Evolutionary conservation across 2,113 vertebrate species (phyloP), one percentile per base, ranked within the genome.

Genomic region (Origma solitaria): DNA sequence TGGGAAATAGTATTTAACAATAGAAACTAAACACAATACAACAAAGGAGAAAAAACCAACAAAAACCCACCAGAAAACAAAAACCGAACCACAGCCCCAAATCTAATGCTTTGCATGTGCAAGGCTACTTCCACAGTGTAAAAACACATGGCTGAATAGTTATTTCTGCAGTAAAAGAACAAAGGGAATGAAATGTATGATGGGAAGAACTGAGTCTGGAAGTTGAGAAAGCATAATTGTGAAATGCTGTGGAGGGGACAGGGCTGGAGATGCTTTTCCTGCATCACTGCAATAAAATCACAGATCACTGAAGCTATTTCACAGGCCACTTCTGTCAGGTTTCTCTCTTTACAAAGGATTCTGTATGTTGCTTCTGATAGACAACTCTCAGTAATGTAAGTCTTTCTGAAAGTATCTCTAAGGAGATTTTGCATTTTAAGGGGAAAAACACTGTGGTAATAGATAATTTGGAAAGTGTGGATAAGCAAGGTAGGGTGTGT

Each of bases 401-500:
- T 31, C 50, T 62, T 83, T 78, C 35, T 81, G 54, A 37, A 58
- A 50, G 31, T 57, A 5, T 42, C 14, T 86, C 45, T 50, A 0
- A 60, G 58, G 45, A 70, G 25, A 75, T 70, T 50, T 50, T 86
- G 38, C 20, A 49, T 11, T 44, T 10, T 10, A 66, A 38, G 3
- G 11, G 4, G 5, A 19, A 57, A 68, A 88, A 18, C 20, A 23
- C 22, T 22, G 9, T 77, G 31, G 9, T 76, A 30, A 27, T 6
- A 56, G 23, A 10, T 62, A 30, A 58, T 62, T 57, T 69, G 47
- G 53, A 61, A 65, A 73, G 23, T 20, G 40, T 16, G 45, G 50
- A 9, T 33, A 31, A 30, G 16, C 24, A n/a, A 7, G 27, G 20
- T 35, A 24, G 12, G 6, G 21, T 58, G 10, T 0, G 0, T 71